Base-by-base conservation (phyloP, 2,888 invertebrate genomes). In the Molanna angustata region DNA sequence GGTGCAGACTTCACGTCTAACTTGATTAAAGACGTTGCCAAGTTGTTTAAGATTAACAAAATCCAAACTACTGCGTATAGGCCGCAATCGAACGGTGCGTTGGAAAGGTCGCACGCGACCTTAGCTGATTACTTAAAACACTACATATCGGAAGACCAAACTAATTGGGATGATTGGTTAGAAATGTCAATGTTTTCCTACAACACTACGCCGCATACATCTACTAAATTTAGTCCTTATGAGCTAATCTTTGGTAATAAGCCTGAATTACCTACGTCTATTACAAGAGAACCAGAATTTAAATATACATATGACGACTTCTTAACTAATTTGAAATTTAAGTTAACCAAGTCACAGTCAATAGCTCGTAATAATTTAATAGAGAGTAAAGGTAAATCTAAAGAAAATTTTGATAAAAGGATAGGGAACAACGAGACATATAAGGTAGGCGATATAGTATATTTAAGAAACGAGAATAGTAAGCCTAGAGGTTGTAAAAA, bases 1-100 rank as follows among this genome's bases (percentile, higher is more conserved):
- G 75, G 73, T 60, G 78, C 77, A 57, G 78, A 77, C 52, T 73
- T 73, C 51, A 66, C 64, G 40, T 50, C 64, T 2, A 45, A 60
- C 11, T 11, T 66, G 11, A 43, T 68, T 1, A 62, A 64, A 52
- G 54, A 66, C 47, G 32, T 64, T 4, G 49, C 60, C 1, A 63
- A 62, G 58, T 37, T 63, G 4, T 62, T 66, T 37, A 62, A 63
- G 57, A 64, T 65, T 1, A 62, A 64, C 49, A 61, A 65, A 43
- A 57, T 66, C 9, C 52, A 61, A 32, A 63, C 62, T 3, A 64
- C 63, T 11, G 61, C 64, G 0, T 66, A 65, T 52, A 62, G 63
- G 48, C 65, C 64, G 1, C 61, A 65, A 60, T 59, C 56, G 4
- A 67, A 65, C 33, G 64, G 66, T 3, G 59, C 62, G 1, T 41